Evolutionary conservation across 2,797 vertebrate genomes (phyloP).

Genomic region (Halcyon leucocephala): DNA sequence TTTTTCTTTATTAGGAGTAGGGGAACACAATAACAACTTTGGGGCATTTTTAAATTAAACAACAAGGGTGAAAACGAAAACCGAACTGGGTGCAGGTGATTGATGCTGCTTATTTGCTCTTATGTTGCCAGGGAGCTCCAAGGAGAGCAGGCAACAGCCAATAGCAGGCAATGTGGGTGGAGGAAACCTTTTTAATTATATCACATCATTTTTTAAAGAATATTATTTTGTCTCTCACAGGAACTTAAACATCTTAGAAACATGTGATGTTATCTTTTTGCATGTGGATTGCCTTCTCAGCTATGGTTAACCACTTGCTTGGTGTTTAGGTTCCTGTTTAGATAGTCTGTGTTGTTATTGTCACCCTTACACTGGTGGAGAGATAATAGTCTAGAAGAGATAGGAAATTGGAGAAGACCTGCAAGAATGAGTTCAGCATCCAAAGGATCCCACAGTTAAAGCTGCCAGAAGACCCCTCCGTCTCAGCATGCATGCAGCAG

Average conservation of each 20-base stretch:
- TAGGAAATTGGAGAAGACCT: neutral
- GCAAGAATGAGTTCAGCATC: neutral
- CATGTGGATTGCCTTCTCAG: neutral
- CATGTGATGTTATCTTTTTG: neutral
- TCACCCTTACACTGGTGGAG: neutral
- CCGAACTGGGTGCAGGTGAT: slow-evolving; percentile 20
- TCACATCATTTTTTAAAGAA: neutral
- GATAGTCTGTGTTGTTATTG: neutral
- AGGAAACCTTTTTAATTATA: slow-evolving; percentile 26
- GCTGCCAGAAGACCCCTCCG: neutral
- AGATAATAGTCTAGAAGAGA: neutral
- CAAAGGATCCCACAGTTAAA: neutral
- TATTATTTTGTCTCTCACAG: neutral
- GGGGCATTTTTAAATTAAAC: slow-evolving; percentile 61
- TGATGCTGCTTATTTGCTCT: slow-evolving; percentile 41
- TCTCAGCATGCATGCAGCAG: neutral
- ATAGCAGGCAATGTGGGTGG: neutral
- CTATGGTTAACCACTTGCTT: neutral
- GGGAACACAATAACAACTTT: slow-evolving; percentile 32
- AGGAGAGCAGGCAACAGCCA: slow-evolving; percentile 33
- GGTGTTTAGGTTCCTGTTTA: neutral
- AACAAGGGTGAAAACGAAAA: slow-evolving; percentile 29
- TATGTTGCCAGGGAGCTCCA: slow-evolving; percentile 48
- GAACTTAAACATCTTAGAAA: neutral
- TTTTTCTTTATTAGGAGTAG: neutral